Base-by-base conservation (phyloP, 2,113 vertebrate species). In the Pagrus major region DNA sequence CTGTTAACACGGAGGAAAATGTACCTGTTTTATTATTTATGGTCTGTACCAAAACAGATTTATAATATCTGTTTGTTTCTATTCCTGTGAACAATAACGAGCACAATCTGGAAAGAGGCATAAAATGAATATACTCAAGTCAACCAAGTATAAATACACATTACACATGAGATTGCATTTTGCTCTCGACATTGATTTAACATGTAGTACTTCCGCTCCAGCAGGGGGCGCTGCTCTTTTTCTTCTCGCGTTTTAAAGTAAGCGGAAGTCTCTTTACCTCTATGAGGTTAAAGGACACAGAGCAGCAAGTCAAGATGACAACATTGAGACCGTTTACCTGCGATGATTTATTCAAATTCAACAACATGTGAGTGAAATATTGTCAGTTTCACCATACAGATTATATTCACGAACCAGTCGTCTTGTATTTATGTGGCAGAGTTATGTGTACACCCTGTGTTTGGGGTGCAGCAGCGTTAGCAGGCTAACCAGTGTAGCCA, bases 321-420 rank as follows among this genome's bases (percentile, higher is more conserved):
- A 96, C 97, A 20, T 91, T 99, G 2, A 93, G 97, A 46, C 95
- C 97, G 0, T 99, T 99, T 79, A 97, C 95, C 3, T 98, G 98
- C 82, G 97, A 98, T 37, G 98, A 98, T 42, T 87, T 99, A 6
- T 99, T 99, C 81, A 96, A 97, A 91, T 99, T 99, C 91, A 99
- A 98, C 90, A 98, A 98, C 58, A 97, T 98, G 97, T 99, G 90
- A 97, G 97, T 92, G 10, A 0, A 8, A 3, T 18, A 0, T 1
- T 2, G 2, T 55, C 14, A 0, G 0, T 68, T 65, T 64, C 1
- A 5, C 0, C 2, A 1, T 5, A 0, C 0, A 4, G 4, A 0
- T 4, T 27, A 0, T 25, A 0, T 14, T 54, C 2, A 2, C 27
- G 14, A 4, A 20, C 4, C 9, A 2, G 9, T 2, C 41, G 18